Evolutionary conservation across 2,797 vertebrate species (phyloP).

Genomic region (Adrianichthys oophorus): DNA sequence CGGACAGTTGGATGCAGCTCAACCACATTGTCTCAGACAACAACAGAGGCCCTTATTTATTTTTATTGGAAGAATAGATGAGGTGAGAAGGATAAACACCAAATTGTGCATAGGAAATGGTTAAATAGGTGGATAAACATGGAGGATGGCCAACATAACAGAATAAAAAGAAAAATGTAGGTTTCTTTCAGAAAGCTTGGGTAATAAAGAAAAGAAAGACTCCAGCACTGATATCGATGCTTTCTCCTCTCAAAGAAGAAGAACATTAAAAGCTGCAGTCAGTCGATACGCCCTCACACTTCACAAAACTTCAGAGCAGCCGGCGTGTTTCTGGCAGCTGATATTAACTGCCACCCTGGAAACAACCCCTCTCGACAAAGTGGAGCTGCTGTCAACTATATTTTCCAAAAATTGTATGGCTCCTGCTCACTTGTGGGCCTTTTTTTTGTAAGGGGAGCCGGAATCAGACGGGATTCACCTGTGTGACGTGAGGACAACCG

Average conservation of each 20-base stretch:
- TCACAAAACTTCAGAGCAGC: constrained; percentile 56
- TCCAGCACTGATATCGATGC: constrained; percentile 52
- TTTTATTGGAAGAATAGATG: constrained; percentile 26
- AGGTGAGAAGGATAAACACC: constrained; percentile 44
- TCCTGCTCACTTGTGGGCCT: constrained; percentile 1
- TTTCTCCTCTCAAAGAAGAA: constrained; percentile 40
- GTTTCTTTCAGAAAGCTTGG: constrained; percentile 40
- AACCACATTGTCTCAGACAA: constrained; percentile 43
- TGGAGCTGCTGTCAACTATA: constrained; percentile 40
- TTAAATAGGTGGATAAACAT: constrained; percentile 24
- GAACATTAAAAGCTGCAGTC: constrained; percentile 25
- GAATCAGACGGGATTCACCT: constrained; percentile 72
- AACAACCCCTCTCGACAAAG: constrained; percentile 45
- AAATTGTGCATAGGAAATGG: constrained; percentile 22
- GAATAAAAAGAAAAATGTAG: neutral
- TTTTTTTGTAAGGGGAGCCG: constrained; percentile 2
- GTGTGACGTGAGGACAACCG: constrained; percentile 96
- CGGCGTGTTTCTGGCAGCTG: constrained; percentile 38
- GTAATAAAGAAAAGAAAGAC: constrained; percentile 30
- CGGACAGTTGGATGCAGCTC: constrained; percentile 66
- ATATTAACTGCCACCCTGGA: constrained; percentile 40
- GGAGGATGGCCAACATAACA: constrained; percentile 5
- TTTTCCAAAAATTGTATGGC: constrained; percentile 24
- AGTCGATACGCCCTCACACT: constrained; percentile 56
- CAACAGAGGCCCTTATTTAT: constrained; percentile 54